Conservation (phyloP, 2,888 invertebrate species). For the Tetrapedia diversipes region DNA sequence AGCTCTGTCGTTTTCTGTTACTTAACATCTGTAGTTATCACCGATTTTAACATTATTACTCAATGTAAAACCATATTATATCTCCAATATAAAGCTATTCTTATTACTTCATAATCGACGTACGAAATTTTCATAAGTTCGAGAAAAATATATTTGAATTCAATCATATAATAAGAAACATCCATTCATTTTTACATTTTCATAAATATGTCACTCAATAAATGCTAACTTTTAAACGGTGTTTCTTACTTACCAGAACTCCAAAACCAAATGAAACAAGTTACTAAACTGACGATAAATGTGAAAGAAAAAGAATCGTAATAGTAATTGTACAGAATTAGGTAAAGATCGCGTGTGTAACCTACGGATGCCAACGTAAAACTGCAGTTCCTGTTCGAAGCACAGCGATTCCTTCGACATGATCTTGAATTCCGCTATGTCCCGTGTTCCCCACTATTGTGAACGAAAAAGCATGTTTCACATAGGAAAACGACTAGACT, state of each 20-base stretch:
- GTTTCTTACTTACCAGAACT: slow-evolving; percentile 6
- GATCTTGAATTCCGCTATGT: no score
- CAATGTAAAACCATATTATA: no score
- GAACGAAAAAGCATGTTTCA: neutral
- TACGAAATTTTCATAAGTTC: neutral
- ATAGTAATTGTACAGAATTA: neutral
- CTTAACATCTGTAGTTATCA: no score
- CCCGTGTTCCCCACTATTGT: slow-evolving; percentile 53
- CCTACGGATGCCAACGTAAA: slow-evolving; percentile 11
- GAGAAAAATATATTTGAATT: neutral
- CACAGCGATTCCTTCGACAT: slow-evolving; percentile 40
- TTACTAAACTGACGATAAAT: neutral
- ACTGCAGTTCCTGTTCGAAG: slow-evolving; percentile 46
- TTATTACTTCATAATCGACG: neutral
- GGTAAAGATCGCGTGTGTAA: neutral
- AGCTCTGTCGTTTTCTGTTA: no score
- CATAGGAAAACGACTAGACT: slow-evolving; percentile 3
- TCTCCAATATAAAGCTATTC: no score
- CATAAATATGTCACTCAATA: no score
- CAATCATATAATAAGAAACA: neutral
- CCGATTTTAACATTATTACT: neutral
- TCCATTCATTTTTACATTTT: no score
- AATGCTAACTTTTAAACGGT: no score
- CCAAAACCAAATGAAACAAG: neutral
- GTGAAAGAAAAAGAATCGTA: neutral